These are phyloP conservation scores for Campoplex nolae DNA, from an alignment of 2,888 invertebrate species.

Conservation along the genomic window DNA sequence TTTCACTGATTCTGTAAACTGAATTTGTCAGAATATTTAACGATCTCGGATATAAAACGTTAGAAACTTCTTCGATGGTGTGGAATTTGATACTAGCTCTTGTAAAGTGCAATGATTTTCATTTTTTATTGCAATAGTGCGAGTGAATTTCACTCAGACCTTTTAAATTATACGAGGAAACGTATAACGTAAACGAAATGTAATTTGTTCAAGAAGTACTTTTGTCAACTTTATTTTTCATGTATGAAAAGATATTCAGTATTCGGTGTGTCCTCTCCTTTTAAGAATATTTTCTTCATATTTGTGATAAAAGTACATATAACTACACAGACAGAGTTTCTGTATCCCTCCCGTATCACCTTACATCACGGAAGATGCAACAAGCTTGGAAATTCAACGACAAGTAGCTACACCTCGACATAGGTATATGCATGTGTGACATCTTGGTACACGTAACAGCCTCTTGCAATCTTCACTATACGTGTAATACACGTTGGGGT, in stretches of 20 bases:
- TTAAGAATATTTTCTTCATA: not conserved
- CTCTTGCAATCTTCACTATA: conserved; percentile 2
- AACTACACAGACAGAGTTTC: not conserved
- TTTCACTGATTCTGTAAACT: too few species aligned
- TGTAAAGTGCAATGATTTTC: not conserved
- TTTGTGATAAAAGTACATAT: not conserved
- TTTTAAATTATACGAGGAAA: not conserved
- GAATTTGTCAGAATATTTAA: too few species aligned
- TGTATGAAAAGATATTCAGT: not conserved
- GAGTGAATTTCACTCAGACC: not conserved
- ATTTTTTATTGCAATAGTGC: not conserved
- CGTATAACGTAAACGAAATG: not conserved
- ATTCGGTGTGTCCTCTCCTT: not conserved
- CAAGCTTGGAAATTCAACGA: conserved; percentile 36
- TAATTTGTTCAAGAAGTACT: not conserved
- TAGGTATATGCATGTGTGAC: not conserved
- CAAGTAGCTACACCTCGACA: not conserved
- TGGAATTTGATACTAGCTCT: too few species aligned
- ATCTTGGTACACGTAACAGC: conserved; percentile 6
- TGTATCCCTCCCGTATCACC: not conserved
- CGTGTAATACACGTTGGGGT: not conserved
- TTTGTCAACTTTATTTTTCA: not conserved
- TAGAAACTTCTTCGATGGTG: not conserved
- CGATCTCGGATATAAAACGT: not conserved
- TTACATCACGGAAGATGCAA: conserved; percentile 50